Base-by-base conservation (phyloP, 2,888 invertebrate genomes). In the Sussaba pulchella region DNA sequence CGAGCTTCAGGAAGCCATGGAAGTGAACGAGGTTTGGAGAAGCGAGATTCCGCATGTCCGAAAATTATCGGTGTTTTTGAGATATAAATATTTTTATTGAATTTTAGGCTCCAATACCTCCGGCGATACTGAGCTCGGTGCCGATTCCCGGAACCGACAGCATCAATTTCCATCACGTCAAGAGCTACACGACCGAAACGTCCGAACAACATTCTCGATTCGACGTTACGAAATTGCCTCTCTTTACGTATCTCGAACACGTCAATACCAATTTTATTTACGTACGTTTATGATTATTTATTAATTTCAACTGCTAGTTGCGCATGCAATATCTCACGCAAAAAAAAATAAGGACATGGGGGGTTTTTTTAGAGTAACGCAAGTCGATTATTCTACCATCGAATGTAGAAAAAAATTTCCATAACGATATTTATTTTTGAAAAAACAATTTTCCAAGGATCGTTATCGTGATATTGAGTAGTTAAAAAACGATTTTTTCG, bases 251-350 rank as follows among this genome's bases (percentile, higher is more conserved):
- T 84, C 93, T 97, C 64, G 96, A 97, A 92, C 95, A 96, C 90
- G 93, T 97, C 63, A 95, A 96, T 84, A 96, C 97, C 1, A 96
- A 96, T 92, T 98, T 98, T 92, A 95, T 97, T 83, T 96, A 97
- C 92, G 97, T 97, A 92, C 94, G 95, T 94, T 12, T 19, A 39
- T 39, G 6, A 8, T 21, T 6, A 41, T 12, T 31, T 36, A 1
- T 12, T n/a, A 52, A 1, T 52, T 21, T 52, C 3, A 52, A 50
- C 19, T 50, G 1, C 1, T 19, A 0, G 10, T 50, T 31, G 6
- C 6, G n/a, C n/a, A n/a, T n/a, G n/a, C n/a, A n/a, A n/a, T n/a
- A n/a, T n/a, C n/a, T n/a, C n/a, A n/a, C n/a, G n/a, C n/a, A n/a
- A n/a, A n/a, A n/a, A n/a, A n/a, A n/a, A n/a, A n/a, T n/a, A n/a